Evolutionary conservation across 2,797 vertebrate species (phyloP).

Genomic region (Amblyopsis hoosieri): DNA sequence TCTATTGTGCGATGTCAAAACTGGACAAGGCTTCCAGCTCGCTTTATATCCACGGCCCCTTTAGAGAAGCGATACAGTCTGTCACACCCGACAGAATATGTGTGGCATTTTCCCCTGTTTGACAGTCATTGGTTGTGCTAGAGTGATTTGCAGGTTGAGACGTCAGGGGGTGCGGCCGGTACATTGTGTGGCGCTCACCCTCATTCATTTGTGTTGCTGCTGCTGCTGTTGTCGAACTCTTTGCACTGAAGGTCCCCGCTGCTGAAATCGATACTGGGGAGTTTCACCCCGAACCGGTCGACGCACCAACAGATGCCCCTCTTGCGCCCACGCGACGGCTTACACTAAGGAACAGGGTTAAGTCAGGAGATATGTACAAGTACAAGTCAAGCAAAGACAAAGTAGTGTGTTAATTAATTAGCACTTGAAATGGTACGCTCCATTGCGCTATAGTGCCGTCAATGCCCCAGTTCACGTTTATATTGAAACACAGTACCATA

Average conservation of each 20-base stretch:
- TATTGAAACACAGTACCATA: too few species aligned
- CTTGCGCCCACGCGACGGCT: conserved; percentile 92
- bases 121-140: conserved; percentile 60
- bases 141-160: conserved; percentile 62
- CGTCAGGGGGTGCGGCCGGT: conserved; percentile 1
- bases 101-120: conserved; percentile 49
- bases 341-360: conserved; percentile 81
- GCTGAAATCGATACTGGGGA: conserved; percentile 87
- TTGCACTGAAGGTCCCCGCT: conserved; percentile 93
- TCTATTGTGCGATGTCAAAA: not conserved
- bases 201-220: conserved; percentile 87
- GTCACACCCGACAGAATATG: conserved; percentile 50
- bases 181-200: not conserved
- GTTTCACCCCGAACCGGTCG: conserved; percentile 90
- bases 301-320: conserved; percentile 98
- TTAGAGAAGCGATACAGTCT: conserved; percentile 44
- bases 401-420: too few species aligned
- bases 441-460: too few species aligned
- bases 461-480: too few species aligned
- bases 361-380: too few species aligned
- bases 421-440: too few species aligned
- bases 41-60: conserved; percentile 41
- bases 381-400: too few species aligned
- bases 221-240: conserved; percentile 80
- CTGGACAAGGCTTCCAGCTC: conserved; percentile 3